These are phyloP conservation scores for Ciconia nigra DNA, from an alignment of 2,797 vertebrate species.

Conservation along the genomic window DNA sequence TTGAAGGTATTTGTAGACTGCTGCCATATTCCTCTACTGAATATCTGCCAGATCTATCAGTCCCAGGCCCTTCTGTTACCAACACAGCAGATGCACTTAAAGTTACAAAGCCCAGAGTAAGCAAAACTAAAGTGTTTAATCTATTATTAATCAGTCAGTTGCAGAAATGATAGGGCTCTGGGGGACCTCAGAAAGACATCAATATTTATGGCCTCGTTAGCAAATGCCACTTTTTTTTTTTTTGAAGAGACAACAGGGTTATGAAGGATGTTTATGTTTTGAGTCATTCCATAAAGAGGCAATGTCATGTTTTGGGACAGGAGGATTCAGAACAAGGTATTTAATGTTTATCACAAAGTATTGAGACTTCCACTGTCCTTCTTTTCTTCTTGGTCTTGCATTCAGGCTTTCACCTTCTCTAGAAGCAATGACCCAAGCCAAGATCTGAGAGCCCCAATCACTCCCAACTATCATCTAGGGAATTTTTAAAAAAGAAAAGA, in stretches of 20 bases:
- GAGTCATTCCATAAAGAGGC: slow-evolving; percentile 48
- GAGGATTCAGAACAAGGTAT: slow-evolving; percentile 30
- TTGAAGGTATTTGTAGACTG: slow-evolving; percentile 34
- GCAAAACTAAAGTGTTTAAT: slow-evolving; percentile 81
- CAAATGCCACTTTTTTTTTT: slow-evolving; percentile 45
- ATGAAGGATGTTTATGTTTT: slow-evolving; percentile 60
- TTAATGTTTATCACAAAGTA: slow-evolving; percentile 52
- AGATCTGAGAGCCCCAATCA: neutral
- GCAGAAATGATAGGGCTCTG: slow-evolving; percentile 77
- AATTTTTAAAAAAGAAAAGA: neutral
- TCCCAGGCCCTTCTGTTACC: slow-evolving; percentile 48
- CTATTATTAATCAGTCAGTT: slow-evolving; percentile 82
- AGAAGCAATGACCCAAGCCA: neutral
- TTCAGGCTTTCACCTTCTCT: neutral
- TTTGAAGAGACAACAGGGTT: slow-evolving; percentile 38
- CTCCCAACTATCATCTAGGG: neutral
- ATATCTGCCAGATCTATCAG: slow-evolving; percentile 8
- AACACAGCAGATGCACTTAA: slow-evolving; percentile 64
- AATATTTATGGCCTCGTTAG: slow-evolving; percentile 81
- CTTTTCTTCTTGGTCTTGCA: neutral
- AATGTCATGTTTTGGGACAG: slow-evolving; percentile 56
- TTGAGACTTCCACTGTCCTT: neutral
- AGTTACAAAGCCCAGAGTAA: slow-evolving; percentile 74
- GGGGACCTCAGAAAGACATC: slow-evolving; percentile 70
- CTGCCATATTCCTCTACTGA: slow-evolving; percentile 21